These are phyloP conservation scores for Drosophila merina DNA, from an alignment of 2,888 invertebrate genomes.

Conservation along the genomic window DNA sequence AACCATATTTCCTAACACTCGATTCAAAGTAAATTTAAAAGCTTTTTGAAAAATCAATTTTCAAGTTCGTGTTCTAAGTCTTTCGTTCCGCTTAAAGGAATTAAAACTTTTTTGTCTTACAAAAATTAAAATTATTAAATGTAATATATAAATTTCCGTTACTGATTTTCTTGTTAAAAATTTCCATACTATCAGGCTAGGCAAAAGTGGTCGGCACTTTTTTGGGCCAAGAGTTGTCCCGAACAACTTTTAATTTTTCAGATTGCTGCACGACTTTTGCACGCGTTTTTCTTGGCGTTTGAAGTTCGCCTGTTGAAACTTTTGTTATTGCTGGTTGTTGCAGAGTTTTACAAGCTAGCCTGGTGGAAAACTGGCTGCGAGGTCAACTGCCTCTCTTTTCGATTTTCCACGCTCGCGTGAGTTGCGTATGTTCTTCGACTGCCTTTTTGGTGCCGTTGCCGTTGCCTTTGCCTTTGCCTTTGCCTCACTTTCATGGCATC, in stretches of 20 bases:
- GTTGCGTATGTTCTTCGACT: slow-evolving; percentile 45
- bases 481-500: slow-evolving; percentile 69
- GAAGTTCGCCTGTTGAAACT: slow-evolving; percentile 52
- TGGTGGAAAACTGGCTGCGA: slow-evolving; percentile 72
- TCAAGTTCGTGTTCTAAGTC: not conserved
- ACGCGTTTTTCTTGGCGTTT: slow-evolving; percentile 62
- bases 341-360: slow-evolving; percentile 38
- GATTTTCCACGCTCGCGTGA: slow-evolving; percentile 61
- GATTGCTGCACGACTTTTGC: slow-evolving; percentile 62
- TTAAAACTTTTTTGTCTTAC: too few relatives aligned
- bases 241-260: slow-evolving; percentile 52
- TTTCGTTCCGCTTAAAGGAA: not conserved
- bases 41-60: not conserved
- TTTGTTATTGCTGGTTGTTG: slow-evolving; percentile 6
- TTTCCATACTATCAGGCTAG: slow-evolving; percentile 6
- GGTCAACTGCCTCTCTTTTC: slow-evolving; percentile 75
- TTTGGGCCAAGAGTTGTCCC: slow-evolving; percentile 48
- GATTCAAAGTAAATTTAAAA: too few relatives aligned
- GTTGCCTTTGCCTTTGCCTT: slow-evolving; percentile 15
- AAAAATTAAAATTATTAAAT: too few relatives aligned
- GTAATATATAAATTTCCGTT: not conserved
- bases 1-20: not conserved
- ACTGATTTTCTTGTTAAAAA: slow-evolving; percentile 3
- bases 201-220: slow-evolving; percentile 16
- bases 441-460: slow-evolving; percentile 4